Conservation (phyloP, 2,888 invertebrate genomes). For the Chymomyza procnemis region DNA sequence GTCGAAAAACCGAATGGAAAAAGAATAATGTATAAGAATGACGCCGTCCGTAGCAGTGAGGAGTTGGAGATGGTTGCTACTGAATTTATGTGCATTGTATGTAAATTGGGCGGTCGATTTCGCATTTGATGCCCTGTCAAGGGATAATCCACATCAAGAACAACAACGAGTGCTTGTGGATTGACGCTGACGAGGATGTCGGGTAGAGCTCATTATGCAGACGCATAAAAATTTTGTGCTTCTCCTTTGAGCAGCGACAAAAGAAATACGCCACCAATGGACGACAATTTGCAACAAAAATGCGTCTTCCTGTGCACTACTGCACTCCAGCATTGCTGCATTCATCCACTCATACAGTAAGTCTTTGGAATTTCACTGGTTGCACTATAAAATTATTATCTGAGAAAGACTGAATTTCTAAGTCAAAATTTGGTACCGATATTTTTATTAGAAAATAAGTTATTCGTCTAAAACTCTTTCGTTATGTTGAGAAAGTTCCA, state of each 20-base stretch:
- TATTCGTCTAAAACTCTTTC: no score
- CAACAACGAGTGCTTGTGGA: conserved; percentile 16
- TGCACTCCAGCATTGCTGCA: no score
- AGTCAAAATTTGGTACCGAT: no score
- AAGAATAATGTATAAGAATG: conserved; percentile 7
- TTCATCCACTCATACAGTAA: no score
- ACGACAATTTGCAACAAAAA: conserved; percentile 67
- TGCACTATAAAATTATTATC: no score
- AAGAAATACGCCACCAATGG: conserved; percentile 59
- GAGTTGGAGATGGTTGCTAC: conserved; percentile 48
- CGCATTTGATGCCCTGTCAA: conserved; percentile 74
- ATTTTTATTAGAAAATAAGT: no score
- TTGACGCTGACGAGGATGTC: conserved; percentile 35
- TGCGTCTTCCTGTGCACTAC: conserved; percentile 33
- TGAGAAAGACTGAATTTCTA: no score
- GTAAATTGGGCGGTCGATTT: conserved; percentile 77
- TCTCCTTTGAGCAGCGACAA: conserved; percentile 38
- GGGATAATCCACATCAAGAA: conserved; percentile 69
- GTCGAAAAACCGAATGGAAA: conserved; percentile 43
- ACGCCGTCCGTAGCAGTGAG: conserved; percentile 27
- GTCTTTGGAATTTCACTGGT: no score
- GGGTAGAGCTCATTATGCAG: conserved; percentile 72
- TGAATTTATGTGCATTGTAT: conserved; percentile 76
- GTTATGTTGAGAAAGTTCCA: no score
- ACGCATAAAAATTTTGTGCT: conserved; percentile 57